Percentiles rank a stretch among this genome's conserved stretches.
These are phyloP conservation scores for Centropus bengalensis DNA, from an alignment of 2,113 vertebrate species.

Conservation along the genomic window DNA sequence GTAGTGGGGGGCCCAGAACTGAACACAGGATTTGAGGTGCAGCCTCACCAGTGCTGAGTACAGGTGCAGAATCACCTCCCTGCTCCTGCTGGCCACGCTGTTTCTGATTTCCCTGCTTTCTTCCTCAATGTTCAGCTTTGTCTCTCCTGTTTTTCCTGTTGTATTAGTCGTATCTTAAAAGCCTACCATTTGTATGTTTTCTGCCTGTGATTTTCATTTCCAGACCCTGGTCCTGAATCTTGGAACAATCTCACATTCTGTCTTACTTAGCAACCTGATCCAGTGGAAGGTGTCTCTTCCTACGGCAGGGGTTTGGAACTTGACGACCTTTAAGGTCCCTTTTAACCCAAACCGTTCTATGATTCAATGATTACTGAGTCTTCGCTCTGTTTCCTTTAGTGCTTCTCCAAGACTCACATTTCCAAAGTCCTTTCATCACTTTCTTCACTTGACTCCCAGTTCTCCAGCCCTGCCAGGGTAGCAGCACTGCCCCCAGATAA, in stretches of 20 bases:
- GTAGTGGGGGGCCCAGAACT: no score
- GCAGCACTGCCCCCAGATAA: neutral
- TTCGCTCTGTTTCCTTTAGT: neutral
- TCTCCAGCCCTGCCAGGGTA: neutral
- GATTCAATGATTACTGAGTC: no score
- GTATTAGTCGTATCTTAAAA: neutral
- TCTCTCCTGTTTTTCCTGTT: neutral
- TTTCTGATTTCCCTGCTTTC: neutral
- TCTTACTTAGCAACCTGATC: no score
- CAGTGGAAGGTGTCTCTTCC: no score
- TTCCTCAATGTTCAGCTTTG: neutral
- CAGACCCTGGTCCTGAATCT: neutral
- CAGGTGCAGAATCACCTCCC: no score
- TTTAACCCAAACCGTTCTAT: no score
- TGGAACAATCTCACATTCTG: neutral
- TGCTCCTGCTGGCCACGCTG: no score
- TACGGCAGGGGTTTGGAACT: no score
- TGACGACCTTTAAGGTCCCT: no score
- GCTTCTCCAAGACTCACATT: neutral
- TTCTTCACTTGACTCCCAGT: neutral
- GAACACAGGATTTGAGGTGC: no score
- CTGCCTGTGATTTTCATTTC: neutral
- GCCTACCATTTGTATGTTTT: neutral
- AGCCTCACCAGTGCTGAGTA: no score
- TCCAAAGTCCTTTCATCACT: neutral